phyloP scores from a whole-genome alignment of 2,888 invertebrate genomes.

The Steinernema hermaphroditum region DNA sequence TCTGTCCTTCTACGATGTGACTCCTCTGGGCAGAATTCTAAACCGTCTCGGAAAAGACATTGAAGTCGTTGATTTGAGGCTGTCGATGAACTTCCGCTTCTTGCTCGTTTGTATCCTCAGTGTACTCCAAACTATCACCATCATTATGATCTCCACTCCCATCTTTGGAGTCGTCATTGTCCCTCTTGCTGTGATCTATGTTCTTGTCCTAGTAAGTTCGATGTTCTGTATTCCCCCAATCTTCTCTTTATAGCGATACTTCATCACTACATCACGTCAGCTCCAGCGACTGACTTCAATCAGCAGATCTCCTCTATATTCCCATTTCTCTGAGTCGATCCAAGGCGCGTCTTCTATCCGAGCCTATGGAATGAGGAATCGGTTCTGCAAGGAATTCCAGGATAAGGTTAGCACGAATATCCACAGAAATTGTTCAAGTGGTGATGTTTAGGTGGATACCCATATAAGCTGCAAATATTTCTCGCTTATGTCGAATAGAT shows the following conservation, averaged over 20 bases:
- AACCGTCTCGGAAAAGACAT: conserved; percentile 54
- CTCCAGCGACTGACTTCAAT: conserved; percentile 54
- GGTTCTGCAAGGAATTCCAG: conserved; percentile 41
- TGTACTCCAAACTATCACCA: conserved; percentile 41
- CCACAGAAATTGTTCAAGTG: too few species aligned
- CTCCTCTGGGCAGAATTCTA: conserved; percentile 48
- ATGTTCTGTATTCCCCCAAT: background rate
- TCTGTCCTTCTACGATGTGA: conserved; percentile 45
- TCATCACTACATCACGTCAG: conserved; percentile 88
- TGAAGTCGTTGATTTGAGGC: conserved; percentile 54
- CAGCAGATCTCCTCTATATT: conserved; percentile 70
- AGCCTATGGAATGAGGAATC: conserved; percentile 49
- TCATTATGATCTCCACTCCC: conserved; percentile 47
- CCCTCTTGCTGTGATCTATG: conserved; percentile 50
- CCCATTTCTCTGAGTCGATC: conserved; percentile 92
- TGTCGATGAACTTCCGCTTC: conserved; percentile 50
- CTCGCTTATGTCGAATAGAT: conserved; percentile 68
- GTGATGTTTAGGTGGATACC: conserved; percentile 47
- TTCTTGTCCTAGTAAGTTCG: conserved; percentile 48
- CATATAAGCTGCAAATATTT: conserved; percentile 52
- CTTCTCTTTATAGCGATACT: conserved; percentile 76
- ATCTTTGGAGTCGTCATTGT: conserved; percentile 50
- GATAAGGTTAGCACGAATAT: too few species aligned
- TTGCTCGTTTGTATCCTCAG: conserved; percentile 46
- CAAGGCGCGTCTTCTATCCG: conserved; percentile 70